Evolutionary conservation across 1,140 invertebrate genomes (phyloP).

Genomic region (Sycophaga agraensis): DNA sequence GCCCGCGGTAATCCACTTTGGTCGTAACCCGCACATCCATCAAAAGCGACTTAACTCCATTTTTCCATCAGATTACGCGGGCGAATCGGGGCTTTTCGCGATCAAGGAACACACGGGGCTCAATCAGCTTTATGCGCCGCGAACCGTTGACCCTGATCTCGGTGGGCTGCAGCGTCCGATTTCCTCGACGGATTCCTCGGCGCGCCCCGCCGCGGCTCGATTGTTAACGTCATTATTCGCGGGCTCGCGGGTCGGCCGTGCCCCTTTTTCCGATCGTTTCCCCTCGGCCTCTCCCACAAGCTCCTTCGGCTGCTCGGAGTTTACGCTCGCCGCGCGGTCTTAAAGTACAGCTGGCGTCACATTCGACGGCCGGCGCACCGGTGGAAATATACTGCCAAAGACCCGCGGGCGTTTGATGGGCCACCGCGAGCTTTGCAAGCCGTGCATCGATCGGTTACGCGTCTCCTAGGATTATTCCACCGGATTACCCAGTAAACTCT

Average conservation of each 20-base stretch:
- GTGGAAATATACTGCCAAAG: no score
- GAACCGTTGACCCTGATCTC: conserved; percentile 16
- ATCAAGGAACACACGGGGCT: background rate
- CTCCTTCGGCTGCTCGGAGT: background rate
- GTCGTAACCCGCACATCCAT: no score
- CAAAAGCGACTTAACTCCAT: background rate
- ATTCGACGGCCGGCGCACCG: no score
- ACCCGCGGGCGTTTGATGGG: no score
- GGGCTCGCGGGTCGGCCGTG: background rate
- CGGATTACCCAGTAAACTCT: no score
- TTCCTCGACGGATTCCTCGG: conserved; percentile 16
- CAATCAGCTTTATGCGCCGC: conserved; percentile 5
- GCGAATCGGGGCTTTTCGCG: background rate
- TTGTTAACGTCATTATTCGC: conserved; percentile 11
- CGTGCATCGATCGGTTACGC: no score
- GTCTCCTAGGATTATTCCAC: no score
- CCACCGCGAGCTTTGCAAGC: no score
- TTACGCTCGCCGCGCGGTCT: background rate
- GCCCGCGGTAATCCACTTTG: no score
- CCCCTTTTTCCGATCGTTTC: background rate
- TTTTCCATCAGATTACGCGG: background rate
- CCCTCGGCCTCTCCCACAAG: background rate
- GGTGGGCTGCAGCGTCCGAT: background rate
- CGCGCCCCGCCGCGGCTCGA: background rate
- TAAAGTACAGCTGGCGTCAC: conserved; percentile 2